Base-by-base conservation (phyloP, 1,140 invertebrate species). In the Dysdera silvatica region DNA sequence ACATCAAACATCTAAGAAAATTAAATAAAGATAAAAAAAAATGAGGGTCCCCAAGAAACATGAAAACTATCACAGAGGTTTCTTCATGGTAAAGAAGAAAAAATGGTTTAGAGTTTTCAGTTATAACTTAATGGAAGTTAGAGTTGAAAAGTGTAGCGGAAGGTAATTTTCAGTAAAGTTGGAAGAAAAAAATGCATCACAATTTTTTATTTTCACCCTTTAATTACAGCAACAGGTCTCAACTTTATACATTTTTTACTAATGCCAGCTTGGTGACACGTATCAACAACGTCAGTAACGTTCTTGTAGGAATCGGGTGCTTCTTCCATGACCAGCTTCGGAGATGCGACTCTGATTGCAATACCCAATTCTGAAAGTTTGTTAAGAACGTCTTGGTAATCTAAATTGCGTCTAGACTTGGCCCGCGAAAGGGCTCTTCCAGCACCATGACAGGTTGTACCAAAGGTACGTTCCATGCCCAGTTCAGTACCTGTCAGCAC, bases 281-380 rank as follows among this genome's bases (percentile, higher is more conserved):
- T 99, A 76, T 99, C 84, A 0, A 99, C 97, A 45, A 99, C 97
- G 81, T 99, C 96, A 2, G 94, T 98, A 0, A 99, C 97, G 83
- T 99, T 95, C 79, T 99, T 99, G 76, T 99, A 99, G 0, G 95
- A 98, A 76, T 99, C 95, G 0, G 97, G 97, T 47, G 96, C 92
- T 81, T 99, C 97, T 81, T 99, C 97, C 95, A 99, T 99, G 0
- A 99, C 95, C 59, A 99, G 79, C 80, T 99, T 99, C 0, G 97
- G 97, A 14, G 95, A 99, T 28, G 97, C 97, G 0, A 99, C 93
- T 74, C 97, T 61, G 41, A 99, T 99, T 2, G 94, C 89, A 69
- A 98, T 99, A n/a, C 95, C 95, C 79, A 91, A 84, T 43, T 84
- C 77, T 69, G 94, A 83, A 40, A 99, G 76, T 74, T 91, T 90